These are phyloP conservation scores for Peromyscus aztecus DNA, from an alignment of 2,797 vertebrate species.

Conservation along the genomic window DNA sequence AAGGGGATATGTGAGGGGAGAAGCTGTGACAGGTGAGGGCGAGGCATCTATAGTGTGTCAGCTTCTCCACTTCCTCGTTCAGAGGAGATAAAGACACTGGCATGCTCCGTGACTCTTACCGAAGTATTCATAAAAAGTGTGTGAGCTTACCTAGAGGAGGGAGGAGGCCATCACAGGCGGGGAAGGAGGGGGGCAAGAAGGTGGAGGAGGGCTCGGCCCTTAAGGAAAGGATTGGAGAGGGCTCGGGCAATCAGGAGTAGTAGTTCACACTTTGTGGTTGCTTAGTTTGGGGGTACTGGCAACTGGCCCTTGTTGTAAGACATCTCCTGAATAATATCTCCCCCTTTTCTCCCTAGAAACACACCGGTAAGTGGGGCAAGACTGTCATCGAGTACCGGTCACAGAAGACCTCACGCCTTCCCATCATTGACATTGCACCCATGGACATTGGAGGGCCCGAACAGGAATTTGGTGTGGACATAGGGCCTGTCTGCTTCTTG, in stretches of 20 bases:
- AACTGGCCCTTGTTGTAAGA: background rate
- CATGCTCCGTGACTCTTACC: background rate
- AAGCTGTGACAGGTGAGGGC: too few relatives aligned
- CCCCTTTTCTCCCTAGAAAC: slow-evolving; percentile 90
- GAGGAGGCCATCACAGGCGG: background rate
- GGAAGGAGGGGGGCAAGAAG: too few relatives aligned
- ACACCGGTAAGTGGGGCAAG: slow-evolving; percentile 97
- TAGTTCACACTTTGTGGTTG: background rate
- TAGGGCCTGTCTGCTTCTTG: slow-evolving; percentile 98
- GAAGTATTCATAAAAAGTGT: background rate
- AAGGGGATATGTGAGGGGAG: background rate
- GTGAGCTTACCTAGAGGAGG: background rate
- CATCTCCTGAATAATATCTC: background rate
- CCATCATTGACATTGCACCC: slow-evolving; percentile 97
- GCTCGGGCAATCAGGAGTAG: background rate
- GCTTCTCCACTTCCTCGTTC: background rate
- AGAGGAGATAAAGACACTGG: background rate
- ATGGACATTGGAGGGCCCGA: slow-evolving; percentile 97
- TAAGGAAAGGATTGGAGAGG: background rate
- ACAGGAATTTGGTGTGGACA: slow-evolving; percentile 97
- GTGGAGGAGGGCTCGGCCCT: background rate
- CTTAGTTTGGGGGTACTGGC: background rate
- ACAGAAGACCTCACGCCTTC: slow-evolving; percentile 98
- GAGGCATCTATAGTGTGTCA: background rate
- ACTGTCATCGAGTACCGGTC: slow-evolving; percentile 97